These are phyloP conservation scores for Mungos mungo DNA, from an alignment of 2,113 vertebrate species.

Conservation along the genomic window DNA sequence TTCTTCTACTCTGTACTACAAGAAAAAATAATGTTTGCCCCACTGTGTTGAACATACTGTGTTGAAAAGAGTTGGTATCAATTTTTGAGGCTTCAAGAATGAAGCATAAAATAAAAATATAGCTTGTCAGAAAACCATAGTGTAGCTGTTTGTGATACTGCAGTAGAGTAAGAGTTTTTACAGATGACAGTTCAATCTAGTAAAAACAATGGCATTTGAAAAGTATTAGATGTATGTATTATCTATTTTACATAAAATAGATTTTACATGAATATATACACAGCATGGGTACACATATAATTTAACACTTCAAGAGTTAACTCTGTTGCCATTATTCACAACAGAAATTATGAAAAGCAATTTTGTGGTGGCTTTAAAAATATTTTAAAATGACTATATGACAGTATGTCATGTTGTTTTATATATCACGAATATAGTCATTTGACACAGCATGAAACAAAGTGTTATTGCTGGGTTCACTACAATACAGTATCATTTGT, in stretches of 20 bases:
- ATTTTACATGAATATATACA: conserved; percentile 39
- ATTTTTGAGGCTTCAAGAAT: conserved; percentile 62
- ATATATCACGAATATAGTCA: conserved; percentile 44
- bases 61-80: conserved; percentile 60
- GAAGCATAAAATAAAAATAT: conserved; percentile 64
- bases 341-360: conserved; percentile 66
- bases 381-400: conserved; percentile 55
- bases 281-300: conserved; percentile 47
- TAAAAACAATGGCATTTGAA: conserved; percentile 57
- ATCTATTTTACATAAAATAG: conserved; percentile 66
- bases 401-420: conserved; percentile 56
- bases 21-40: neutral
- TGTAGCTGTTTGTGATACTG: conserved; percentile 27
- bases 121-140: conserved; percentile 69
- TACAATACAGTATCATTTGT: conserved; percentile 40
- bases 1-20: neutral
- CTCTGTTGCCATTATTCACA: conserved; percentile 50
- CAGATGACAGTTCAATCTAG: conserved; percentile 69
- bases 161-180: conserved; percentile 34
- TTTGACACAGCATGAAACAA: conserved; percentile 47
- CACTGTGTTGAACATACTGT: conserved; percentile 33
- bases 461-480: neutral
- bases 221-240: conserved; percentile 48
- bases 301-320: conserved; percentile 75
- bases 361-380: conserved; percentile 65